phyloP scores from a whole-genome alignment of 2,113 vertebrate genomes.

The Toxotes chatareus region DNA sequence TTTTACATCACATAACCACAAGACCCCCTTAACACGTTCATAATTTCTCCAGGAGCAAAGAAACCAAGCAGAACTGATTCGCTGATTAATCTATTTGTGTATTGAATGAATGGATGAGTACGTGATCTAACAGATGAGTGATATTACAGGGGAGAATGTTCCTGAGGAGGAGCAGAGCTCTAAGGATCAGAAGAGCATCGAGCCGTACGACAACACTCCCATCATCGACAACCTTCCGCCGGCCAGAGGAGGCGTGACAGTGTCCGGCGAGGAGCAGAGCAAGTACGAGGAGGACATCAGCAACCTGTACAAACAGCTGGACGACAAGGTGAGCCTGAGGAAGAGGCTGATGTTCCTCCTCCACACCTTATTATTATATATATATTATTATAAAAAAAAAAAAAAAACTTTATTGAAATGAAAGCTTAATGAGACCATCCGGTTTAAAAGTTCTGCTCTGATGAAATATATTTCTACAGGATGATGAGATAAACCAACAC shows the following conservation, averaged over 20 bases:
- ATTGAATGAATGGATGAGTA: neutral
- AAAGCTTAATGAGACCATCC: too few relatives aligned
- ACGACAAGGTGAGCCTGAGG: conserved; percentile 89
- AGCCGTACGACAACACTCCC: conserved; percentile 89
- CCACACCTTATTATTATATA: neutral
- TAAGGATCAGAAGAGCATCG: conserved; percentile 90
- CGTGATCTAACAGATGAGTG: neutral
- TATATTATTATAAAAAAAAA: too few relatives aligned
- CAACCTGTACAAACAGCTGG: conserved; percentile 92
- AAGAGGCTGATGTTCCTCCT: neutral
- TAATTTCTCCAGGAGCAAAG: too few relatives aligned
- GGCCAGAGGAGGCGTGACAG: conserved; percentile 70
- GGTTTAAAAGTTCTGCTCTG: neutral
- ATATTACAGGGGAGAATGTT: conserved; percentile 88
- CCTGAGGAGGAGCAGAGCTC: conserved; percentile 91
- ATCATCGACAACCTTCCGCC: conserved; percentile 88
- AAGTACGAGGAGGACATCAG: conserved; percentile 90
- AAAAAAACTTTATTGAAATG: too few relatives aligned
- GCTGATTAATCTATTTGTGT: neutral
- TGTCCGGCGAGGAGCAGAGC: conserved; percentile 84
- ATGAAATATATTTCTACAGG: conserved; percentile 33
- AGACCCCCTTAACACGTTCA: too few relatives aligned
- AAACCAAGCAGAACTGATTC: too few relatives aligned
- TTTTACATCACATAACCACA: too few relatives aligned
- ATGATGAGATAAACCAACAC: conserved; percentile 77